These are phyloP conservation scores for Onthophagus sagittarius DNA, from an alignment of 2,888 invertebrate species.

Conservation along the genomic window DNA sequence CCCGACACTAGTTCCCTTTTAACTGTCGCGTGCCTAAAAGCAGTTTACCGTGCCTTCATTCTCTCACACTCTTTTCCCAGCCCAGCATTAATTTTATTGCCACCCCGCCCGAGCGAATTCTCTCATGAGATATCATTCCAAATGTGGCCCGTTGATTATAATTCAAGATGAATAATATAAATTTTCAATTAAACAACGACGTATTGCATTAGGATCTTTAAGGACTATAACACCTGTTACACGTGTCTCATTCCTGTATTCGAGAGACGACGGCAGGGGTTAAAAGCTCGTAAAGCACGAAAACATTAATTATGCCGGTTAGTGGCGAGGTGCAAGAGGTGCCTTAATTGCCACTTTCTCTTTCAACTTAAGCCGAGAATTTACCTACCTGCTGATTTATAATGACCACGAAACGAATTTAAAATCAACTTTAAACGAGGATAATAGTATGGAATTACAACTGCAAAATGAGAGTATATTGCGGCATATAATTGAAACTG, in stretches of 20 bases:
- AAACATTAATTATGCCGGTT: slow-evolving; percentile 3
- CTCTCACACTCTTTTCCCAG: background rate
- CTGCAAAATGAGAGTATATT: no score
- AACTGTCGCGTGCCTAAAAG: slow-evolving; percentile 5
- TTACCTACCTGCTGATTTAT: no score
- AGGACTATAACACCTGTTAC: slow-evolving; percentile 1
- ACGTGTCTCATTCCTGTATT: background rate
- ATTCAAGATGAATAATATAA: background rate
- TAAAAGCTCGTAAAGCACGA: background rate
- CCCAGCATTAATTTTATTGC: slow-evolving; percentile 2
- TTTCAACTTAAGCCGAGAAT: no score
- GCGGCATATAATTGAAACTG: no score
- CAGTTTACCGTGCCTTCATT: slow-evolving; percentile 1
- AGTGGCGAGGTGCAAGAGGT: background rate
- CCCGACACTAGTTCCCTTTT: slow-evolving; percentile 9
- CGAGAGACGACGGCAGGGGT: background rate
- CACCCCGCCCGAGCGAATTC: background rate
- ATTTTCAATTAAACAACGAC: background rate
- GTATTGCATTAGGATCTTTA: background rate
- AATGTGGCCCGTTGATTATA: no score
- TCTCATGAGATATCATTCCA: no score
- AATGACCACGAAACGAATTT: no score
- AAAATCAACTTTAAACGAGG: no score
- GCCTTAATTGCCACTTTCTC: no score
- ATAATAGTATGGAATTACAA: no score